Evolutionary conservation across 2,797 vertebrate species (phyloP).

Genomic region (Enteromius argenteus): DNA sequence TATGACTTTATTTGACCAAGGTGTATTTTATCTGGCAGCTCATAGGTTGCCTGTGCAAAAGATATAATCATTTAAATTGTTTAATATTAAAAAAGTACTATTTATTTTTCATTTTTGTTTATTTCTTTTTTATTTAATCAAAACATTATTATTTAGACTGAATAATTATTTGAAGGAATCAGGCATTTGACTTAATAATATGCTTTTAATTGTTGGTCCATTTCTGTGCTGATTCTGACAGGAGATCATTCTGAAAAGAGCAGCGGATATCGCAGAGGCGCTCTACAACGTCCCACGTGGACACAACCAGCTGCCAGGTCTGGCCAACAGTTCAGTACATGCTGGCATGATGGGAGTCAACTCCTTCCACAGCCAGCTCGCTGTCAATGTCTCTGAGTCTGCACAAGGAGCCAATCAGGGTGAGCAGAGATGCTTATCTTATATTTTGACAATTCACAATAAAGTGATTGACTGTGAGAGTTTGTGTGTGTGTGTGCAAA

Average conservation of each 20-base stretch:
- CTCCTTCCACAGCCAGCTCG: constrained; percentile 95
- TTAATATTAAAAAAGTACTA: not conserved
- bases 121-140: not conserved
- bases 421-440: constrained; percentile 68
- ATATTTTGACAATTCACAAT: not conserved
- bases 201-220: not conserved
- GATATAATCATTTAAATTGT: not conserved
- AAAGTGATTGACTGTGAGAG: not conserved
- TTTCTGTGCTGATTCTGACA: constrained; percentile 62
- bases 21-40: not conserved
- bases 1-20: not conserved
- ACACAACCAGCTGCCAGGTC: constrained; percentile 92
- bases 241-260: constrained; percentile 98
- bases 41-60: not conserved
- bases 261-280: constrained; percentile 96
- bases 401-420: constrained; percentile 94
- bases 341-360: constrained; percentile 97
- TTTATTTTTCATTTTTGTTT: not conserved
- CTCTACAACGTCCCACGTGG: constrained; percentile 96
- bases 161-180: not conserved
- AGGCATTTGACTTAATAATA: not conserved
- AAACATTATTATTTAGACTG: not conserved
- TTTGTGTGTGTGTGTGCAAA: not conserved
- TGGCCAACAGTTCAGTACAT: constrained; percentile 89
- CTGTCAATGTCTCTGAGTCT: constrained; percentile 94